Percentiles rank a stretch among this genome's conserved stretches.
These are phyloP conservation scores for Mimumesa dahlbomi DNA, from an alignment of 2,888 invertebrate genomes.

Conservation along the genomic window DNA sequence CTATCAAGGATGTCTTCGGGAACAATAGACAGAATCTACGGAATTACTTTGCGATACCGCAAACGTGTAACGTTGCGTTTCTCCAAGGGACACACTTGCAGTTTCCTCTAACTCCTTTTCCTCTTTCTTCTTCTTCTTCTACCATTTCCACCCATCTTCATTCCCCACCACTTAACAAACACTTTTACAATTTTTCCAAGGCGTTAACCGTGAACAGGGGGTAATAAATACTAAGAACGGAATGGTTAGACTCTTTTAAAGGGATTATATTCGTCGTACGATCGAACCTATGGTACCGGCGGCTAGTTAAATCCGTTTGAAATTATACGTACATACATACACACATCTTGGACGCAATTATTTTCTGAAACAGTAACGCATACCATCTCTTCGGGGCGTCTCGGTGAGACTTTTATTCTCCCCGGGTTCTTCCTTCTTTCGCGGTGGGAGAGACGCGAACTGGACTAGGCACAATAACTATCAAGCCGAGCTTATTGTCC, in stretches of 20 bases:
- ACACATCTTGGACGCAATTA: conserved; percentile 48
- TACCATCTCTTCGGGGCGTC: conserved; percentile 16
- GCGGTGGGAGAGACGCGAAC: conserved; percentile 43
- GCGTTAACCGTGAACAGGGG: conserved; percentile 23
- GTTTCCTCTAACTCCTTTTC: background rate
- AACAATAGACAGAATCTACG: conserved; percentile 7
- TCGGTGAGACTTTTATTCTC: conserved; percentile 36
- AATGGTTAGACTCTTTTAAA: too few relatives aligned
- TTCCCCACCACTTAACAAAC: too few relatives aligned
- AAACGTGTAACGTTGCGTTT: too few relatives aligned
- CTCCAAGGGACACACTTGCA: too few relatives aligned
- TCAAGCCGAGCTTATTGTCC: conserved; percentile 78
- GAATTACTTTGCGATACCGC: conserved; percentile 24
- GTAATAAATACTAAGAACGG: conserved; percentile 23
- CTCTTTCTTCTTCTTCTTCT: background rate
- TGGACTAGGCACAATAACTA: conserved; percentile 75
- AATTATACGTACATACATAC: conserved; percentile 29
- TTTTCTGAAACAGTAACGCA: conserved; percentile 40
- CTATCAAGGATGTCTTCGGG: too few relatives aligned
- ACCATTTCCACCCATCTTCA: too few relatives aligned
- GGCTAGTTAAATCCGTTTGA: conserved; percentile 26
- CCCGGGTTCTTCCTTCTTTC: conserved; percentile 38
- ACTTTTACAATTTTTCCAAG: conserved; percentile 14
- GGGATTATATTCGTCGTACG: conserved; percentile 11
- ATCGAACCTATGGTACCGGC: conserved; percentile 1